Evolutionary conservation across 92 coral and sea anemone species (phyloP).

Genomic region (Paragorgia papillata): DNA sequence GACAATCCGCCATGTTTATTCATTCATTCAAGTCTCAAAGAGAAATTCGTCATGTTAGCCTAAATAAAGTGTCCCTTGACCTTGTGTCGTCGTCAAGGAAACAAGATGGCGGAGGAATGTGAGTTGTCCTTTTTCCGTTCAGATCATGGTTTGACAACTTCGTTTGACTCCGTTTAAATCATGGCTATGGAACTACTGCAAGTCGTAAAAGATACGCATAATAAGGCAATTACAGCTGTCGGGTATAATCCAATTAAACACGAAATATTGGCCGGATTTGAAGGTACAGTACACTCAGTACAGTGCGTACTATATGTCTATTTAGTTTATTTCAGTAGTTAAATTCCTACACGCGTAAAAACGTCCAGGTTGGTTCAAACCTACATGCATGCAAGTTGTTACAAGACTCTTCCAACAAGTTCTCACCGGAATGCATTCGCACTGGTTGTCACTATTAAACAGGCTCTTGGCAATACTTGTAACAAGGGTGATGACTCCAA

Average conservation of each 20-base stretch:
- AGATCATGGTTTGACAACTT: not conserved
- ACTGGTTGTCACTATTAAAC: too few species aligned
- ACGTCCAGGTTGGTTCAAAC: too few species aligned
- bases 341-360: too few species aligned
- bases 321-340: not conserved
- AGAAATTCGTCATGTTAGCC: not conserved
- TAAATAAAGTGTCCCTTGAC: not conserved
- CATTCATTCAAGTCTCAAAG: not conserved
- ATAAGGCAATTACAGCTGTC: constrained; percentile 83
- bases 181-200: constrained; percentile 99
- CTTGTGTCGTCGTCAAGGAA: constrained; percentile 33
- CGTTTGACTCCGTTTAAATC: not conserved
- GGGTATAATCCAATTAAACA: constrained; percentile 97
- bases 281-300: constrained; percentile 72
- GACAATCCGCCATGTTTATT: not conserved
- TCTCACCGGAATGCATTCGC: too few species aligned
- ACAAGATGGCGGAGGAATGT: constrained; percentile 32
- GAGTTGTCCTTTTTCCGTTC: constrained; percentile 21
- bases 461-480: too few species aligned
- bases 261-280: constrained; percentile 90
- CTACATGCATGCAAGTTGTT: too few species aligned
- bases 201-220: constrained; percentile 87
- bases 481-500: too few species aligned
- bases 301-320: too few species aligned
- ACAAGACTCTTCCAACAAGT: too few species aligned